A percentile compares a stretch with the other conserved stretches of the same genome.
These are phyloP conservation scores for Antheraea yamamai DNA, from an alignment of 2,888 invertebrate species.

Conservation along the genomic window DNA sequence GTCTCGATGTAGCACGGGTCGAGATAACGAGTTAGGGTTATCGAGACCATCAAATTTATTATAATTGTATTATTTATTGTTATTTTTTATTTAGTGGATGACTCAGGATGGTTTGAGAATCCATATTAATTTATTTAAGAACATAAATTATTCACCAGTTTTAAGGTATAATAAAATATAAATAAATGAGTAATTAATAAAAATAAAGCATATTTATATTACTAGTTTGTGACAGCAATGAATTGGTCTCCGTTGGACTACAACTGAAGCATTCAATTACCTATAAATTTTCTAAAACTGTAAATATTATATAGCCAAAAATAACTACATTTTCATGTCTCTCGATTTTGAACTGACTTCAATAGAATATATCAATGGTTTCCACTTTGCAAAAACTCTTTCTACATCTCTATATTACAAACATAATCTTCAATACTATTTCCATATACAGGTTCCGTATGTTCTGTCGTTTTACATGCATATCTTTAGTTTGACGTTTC, in stretches of 20 bases:
- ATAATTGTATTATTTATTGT: not conserved
- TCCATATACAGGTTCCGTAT: too few species aligned
- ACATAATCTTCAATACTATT: too few species aligned
- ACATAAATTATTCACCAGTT: not conserved
- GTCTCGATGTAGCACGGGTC: conserved; percentile 44
- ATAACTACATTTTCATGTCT: too few species aligned
- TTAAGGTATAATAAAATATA: not conserved
- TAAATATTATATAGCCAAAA: too few species aligned
- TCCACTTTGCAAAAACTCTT: not conserved
- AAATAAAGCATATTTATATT: not conserved
- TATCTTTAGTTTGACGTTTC: not conserved
- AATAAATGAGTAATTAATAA: not conserved
- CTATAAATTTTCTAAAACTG: not conserved
- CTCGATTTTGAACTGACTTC: not conserved
- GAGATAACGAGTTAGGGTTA: conserved; percentile 39
- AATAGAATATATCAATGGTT: not conserved
- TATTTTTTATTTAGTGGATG: not conserved
- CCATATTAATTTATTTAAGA: not conserved
- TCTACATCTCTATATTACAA: not conserved
- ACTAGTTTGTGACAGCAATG: not conserved
- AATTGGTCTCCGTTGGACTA: too few species aligned
- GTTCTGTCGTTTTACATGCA: too few species aligned
- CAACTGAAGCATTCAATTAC: too few species aligned
- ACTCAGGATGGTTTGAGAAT: not conserved
- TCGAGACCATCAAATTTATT: conserved; percentile 9